A percentile compares a stretch with the other conserved stretches of the same genome.
Evolutionary conservation across 1,140 invertebrate genomes (phyloP).

Genomic region (Adoxophyes honmai): DNA sequence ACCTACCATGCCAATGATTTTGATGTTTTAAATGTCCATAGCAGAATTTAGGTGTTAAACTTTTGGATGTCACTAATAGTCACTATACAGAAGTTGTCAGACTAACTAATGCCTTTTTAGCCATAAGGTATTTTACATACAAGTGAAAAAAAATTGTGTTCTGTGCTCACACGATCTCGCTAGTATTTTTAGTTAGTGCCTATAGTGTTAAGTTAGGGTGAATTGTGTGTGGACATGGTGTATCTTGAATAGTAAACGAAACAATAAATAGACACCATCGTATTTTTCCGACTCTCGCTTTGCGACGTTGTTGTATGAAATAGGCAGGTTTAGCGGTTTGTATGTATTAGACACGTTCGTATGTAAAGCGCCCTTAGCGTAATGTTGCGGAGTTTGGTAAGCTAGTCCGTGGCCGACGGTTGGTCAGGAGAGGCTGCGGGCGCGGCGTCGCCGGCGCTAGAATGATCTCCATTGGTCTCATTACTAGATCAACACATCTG

Average conservation of each 20-base stretch:
- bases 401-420: conserved; percentile 15
- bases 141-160: conserved; percentile 61
- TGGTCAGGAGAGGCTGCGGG: neutral
- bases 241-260: conserved; percentile 17
- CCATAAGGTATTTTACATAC: conserved; percentile 44
- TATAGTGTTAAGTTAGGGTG: conserved; percentile 67
- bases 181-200: conserved; percentile 74
- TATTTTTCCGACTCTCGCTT: conserved; percentile 31
- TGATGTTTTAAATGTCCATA: conserved; percentile 25
- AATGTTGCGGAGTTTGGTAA: conserved; percentile 26
- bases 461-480: too few species aligned
- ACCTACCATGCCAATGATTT: conserved; percentile 31
- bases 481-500: too few species aligned
- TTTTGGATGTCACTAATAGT: conserved; percentile 48
- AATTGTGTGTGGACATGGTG: conserved; percentile 42
- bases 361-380: conserved; percentile 26
- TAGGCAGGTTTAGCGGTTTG: conserved; percentile 24
- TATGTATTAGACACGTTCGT: conserved; percentile 28
- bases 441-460: too few species aligned
- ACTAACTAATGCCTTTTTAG: conserved; percentile 61
- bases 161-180: conserved; percentile 75
- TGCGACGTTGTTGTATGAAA: conserved; percentile 14
- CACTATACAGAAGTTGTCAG: conserved; percentile 54
- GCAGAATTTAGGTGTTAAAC: conserved; percentile 32
- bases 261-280: conserved; percentile 26